phyloP scores from a whole-genome alignment of 2,797 vertebrate genomes.

The Arremon aurantiirostris region DNA sequence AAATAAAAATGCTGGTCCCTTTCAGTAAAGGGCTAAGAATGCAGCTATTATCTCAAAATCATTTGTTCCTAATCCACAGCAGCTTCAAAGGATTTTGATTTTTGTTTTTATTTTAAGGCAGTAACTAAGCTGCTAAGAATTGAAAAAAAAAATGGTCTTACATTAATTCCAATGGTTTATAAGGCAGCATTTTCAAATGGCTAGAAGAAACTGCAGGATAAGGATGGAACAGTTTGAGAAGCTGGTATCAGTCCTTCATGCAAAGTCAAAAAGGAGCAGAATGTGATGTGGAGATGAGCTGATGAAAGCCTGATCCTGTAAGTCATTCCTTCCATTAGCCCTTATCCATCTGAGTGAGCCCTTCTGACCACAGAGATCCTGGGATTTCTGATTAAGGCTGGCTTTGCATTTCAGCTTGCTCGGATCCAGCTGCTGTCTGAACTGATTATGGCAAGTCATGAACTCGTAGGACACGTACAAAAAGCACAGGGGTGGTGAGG shows the following conservation, averaged over 20 bases:
- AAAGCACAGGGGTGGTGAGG: neutral
- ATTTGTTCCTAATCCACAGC: neutral
- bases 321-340: neutral
- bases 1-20: constrained; percentile 30
- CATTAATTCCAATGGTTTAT: neutral
- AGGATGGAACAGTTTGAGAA: neutral
- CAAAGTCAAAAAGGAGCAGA: neutral
- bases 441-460: neutral
- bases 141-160: neutral
- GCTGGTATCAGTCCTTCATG: neutral
- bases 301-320: neutral
- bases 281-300: neutral
- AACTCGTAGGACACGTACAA: neutral
- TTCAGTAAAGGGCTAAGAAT: neutral
- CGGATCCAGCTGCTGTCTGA: neutral
- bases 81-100: neutral
- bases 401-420: neutral
- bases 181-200: constrained; percentile 30
- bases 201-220: neutral
- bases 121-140: neutral
- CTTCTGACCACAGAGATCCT: neutral
- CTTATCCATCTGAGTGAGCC: neutral
- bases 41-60: neutral
- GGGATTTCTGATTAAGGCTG: neutral
- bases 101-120: neutral